Evolutionary conservation across 2,113 vertebrate species (phyloP).

Genomic region (Pipra filicauda): DNA sequence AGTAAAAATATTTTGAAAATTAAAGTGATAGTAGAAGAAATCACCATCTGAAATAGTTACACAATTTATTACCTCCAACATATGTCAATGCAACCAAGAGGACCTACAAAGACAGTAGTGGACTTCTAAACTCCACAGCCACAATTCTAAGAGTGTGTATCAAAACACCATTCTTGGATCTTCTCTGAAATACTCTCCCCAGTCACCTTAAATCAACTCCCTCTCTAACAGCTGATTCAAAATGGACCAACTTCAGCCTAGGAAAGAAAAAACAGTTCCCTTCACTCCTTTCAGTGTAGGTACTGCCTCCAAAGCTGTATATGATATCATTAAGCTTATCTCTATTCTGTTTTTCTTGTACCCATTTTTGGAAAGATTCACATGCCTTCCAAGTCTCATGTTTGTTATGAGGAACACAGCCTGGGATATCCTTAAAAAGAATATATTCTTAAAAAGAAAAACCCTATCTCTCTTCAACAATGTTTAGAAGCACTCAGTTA

Average conservation of each 20-base stretch:
- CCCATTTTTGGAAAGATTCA: background rate
- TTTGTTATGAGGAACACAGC: background rate
- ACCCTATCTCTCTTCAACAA: fast-evolving
- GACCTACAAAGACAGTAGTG: background rate
- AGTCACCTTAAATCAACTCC: background rate
- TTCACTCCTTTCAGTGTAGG: background rate
- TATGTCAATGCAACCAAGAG: background rate
- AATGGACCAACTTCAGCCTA: background rate
- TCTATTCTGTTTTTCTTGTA: background rate
- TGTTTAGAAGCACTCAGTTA: background rate
- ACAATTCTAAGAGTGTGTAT: background rate
- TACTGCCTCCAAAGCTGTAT: background rate
- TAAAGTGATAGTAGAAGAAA: background rate
- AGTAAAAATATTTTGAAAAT: background rate
- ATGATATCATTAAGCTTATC: background rate
- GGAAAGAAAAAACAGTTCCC: background rate
- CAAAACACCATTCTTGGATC: background rate
- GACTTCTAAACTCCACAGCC: background rate
- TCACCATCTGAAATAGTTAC: background rate
- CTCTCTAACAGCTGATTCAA: background rate
- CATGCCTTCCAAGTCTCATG: background rate
- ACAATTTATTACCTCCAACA: background rate
- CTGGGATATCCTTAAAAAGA: background rate
- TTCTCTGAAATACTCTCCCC: background rate
- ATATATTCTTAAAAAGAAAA: background rate